Evolutionary conservation across 2,888 invertebrate genomes (phyloP).

Genomic region (Eledone cirrhosa): DNA sequence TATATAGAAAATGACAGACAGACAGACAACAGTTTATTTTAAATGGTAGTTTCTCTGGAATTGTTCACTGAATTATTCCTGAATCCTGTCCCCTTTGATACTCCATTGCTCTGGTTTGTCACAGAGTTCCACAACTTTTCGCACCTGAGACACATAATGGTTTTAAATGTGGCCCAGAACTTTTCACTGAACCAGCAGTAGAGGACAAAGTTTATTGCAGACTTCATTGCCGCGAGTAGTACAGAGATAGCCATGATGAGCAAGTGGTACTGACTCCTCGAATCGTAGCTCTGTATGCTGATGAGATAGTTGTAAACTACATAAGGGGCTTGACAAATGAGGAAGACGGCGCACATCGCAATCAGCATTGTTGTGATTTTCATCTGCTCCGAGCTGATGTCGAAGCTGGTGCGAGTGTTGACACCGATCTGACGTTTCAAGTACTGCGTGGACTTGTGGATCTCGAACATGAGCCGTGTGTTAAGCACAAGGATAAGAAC

Average conservation of each 20-base stretch:
- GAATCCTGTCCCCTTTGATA: background rate
- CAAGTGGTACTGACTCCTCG: constrained; percentile 18
- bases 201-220: constrained; percentile 63
- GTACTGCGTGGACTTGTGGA: constrained; percentile 60
- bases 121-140: constrained; percentile 37
- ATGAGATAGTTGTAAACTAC: constrained; percentile 44
- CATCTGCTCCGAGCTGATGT: constrained; percentile 58
- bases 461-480: constrained; percentile 59
- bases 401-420: constrained; percentile 47
- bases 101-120: background rate
- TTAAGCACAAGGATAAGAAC: constrained; percentile 56
- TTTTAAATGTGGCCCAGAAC: constrained; percentile 63
- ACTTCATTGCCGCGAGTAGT: constrained; percentile 57
- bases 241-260: constrained; percentile 39
- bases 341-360: constrained; percentile 62
- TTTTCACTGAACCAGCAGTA: constrained; percentile 67
- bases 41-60: constrained; percentile 14
- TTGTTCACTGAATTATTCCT: background rate
- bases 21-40: too few species aligned
- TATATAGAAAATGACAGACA: too few species aligned
- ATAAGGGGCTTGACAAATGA: constrained; percentile 61
- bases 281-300: constrained; percentile 33
- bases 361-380: constrained; percentile 64
- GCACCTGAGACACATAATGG: constrained; percentile 53
- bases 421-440: constrained; percentile 53